Evolutionary conservation across 2,113 vertebrate species (phyloP), one percentile per base, ranked within the genome.

Genomic region (Hemibagrus wyckioides): DNA sequence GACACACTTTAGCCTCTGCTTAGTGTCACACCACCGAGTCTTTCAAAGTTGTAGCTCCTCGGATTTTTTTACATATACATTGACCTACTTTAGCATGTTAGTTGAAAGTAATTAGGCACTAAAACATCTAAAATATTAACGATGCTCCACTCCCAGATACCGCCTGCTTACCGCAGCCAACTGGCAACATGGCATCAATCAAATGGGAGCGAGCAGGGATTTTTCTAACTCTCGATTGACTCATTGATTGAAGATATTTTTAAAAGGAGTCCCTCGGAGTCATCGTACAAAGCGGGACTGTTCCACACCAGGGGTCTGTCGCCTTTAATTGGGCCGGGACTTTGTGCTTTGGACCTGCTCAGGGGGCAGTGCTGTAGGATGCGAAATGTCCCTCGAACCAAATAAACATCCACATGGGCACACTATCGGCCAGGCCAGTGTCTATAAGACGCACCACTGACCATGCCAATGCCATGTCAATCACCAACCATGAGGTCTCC

Each of bases 221-320:
- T 90, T 89, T 85, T 76, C 90, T 91, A 92, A 94, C 92, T 41
- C 95, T 95, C 95, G 95, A 96, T 96, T 96, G 95, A 96, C 95
- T 96, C 92, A 96, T 95, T 91, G 95, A 96, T 95, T 96, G 95
- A 96, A 96, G 95, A 96, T 96, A 96, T 96, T 95, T 96, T 96
- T 95, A 95, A 96, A 96, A 93, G 92, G 94, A 94, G 93, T 95
- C 95, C 95, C 95, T 91, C 92, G 93, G 95, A 95, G 95, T 93
- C 92, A 92, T 88, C 91, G 93, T 95, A 95, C 93, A 95, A 95
- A 95, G 95, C 92, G 90, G 92, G 90, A 92, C 91, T 90, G 91
- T 94, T 93, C 94, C 89, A 90, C 91, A 93, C 94, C 92, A 91
- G 90, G 93, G 94, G 94, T 94, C 81, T 91, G 94, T 93, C 86